These are phyloP conservation scores for Anthrax anthrax DNA, from an alignment of 2,888 invertebrate genomes.

Conservation along the genomic window DNA sequence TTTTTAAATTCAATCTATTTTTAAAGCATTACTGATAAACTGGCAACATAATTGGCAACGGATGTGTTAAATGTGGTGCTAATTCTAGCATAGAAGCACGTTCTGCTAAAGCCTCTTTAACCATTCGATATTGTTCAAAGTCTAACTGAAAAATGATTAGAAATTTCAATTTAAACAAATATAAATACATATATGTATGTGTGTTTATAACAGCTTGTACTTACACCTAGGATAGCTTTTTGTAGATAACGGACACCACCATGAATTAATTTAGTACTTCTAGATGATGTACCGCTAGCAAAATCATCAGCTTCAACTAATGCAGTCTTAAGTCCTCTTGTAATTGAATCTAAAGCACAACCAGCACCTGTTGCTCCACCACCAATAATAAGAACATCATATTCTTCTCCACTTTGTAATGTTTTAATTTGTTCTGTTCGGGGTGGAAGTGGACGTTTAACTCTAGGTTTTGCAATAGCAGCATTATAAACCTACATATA, in stretches of 20 bases:
- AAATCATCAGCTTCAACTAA: constrained; percentile 94
- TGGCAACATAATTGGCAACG: constrained; percentile 95
- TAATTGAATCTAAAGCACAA: constrained; percentile 86
- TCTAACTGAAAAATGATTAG: constrained; percentile 48
- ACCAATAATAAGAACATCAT: constrained; percentile 90
- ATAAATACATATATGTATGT: too few species aligned
- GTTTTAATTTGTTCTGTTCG: constrained; percentile 65
- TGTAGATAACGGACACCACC: constrained; percentile 96
- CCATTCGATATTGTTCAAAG: constrained; percentile 95
- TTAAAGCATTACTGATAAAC: constrained; percentile 96
- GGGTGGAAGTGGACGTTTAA: constrained; percentile 62
- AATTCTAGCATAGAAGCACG: constrained; percentile 86
- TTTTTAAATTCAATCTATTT: too few species aligned
- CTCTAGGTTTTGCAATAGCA: constrained; percentile 26
- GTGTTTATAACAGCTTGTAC: constrained; percentile 11
- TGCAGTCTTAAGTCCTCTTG: constrained; percentile 89
- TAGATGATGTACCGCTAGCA: constrained; percentile 85
- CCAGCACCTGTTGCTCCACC: constrained; percentile 97
- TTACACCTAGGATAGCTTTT: constrained; percentile 75
- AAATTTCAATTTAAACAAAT: too few species aligned
- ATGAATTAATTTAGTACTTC: constrained; percentile 96
- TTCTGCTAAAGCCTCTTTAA: constrained; percentile 93
- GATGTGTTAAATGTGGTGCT: constrained; percentile 93
- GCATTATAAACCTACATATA: constrained; percentile 25
- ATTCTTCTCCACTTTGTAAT: constrained; percentile 61